Evolutionary conservation across 1,140 invertebrate species (phyloP).

Genomic region (Campodea augens): DNA sequence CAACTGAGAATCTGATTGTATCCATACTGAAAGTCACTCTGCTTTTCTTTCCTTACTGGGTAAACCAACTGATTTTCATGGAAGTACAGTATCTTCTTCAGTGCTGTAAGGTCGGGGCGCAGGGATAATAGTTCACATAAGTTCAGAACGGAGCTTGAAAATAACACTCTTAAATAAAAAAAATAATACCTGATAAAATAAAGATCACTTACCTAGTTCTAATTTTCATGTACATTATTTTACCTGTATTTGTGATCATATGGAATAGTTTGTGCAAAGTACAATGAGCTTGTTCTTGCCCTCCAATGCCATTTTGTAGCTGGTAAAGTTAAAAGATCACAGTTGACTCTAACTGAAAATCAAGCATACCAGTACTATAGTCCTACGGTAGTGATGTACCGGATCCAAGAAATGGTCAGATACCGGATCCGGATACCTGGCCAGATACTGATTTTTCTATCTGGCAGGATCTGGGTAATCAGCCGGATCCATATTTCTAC

Average conservation of each 20-base stretch:
- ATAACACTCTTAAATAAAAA: slow-evolving; percentile 29
- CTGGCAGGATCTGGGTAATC: no score
- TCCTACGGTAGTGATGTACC: no score
- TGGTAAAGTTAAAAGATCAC: slow-evolving; percentile 34
- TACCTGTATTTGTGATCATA: slow-evolving; percentile 28
- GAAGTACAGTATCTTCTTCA: slow-evolving; percentile 52
- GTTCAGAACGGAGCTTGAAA: slow-evolving; percentile 51
- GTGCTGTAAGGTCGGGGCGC: slow-evolving; percentile 34
- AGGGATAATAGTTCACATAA: slow-evolving; percentile 46
- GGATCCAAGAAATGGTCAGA: no score
- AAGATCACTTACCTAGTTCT: background rate
- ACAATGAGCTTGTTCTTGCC: slow-evolving; percentile 42
- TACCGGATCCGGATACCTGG: no score
- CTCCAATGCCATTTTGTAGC: slow-evolving; percentile 66
- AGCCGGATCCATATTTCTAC: no score
- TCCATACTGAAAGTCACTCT: slow-evolving; percentile 55
- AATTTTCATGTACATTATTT: slow-evolving; percentile 4
- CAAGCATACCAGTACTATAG: no score
- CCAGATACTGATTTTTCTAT: no score
- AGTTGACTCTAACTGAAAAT: no score
- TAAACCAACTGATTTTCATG: slow-evolving; percentile 62
- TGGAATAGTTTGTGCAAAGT: slow-evolving; percentile 39
- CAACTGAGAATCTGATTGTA: slow-evolving; percentile 54
- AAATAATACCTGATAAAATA: slow-evolving; percentile 9
- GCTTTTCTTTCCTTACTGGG: slow-evolving; percentile 41